Percentiles rank a stretch among this genome's conserved stretches.
Evolutionary conservation across 1,140 invertebrate genomes (phyloP).

Genomic region (Danaus melanippus): DNA sequence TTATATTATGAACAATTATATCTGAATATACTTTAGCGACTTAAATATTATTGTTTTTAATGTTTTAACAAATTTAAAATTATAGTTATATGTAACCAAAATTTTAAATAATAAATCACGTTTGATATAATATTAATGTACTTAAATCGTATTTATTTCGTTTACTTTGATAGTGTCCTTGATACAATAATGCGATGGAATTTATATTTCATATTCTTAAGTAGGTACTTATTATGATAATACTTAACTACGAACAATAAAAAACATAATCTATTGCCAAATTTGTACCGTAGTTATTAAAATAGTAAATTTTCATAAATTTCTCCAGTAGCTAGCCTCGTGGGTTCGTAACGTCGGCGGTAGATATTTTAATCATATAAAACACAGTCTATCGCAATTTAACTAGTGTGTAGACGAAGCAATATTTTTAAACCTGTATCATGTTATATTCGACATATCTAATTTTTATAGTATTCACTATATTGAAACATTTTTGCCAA

Average conservation of each 20-base stretch:
- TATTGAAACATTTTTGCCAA: slow-evolving; percentile 30
- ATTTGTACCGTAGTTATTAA: slow-evolving; percentile 54
- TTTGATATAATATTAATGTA: too few species aligned
- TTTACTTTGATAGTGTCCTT: slow-evolving; percentile 6
- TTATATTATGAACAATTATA: too few species aligned
- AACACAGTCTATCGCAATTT: slow-evolving; percentile 45
- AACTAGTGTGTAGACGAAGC: slow-evolving; percentile 58
- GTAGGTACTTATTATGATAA: slow-evolving; percentile 18
- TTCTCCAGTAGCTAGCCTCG: slow-evolving; percentile 50
- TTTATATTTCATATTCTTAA: slow-evolving; percentile 41
- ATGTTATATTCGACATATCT: slow-evolving; percentile 53
- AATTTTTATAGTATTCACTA: slow-evolving; percentile 51
- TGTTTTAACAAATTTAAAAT: too few species aligned
- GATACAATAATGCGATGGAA: slow-evolving; percentile 49
- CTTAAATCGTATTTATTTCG: too few species aligned
- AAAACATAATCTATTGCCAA: slow-evolving; percentile 54
- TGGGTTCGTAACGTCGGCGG: slow-evolving; percentile 33
- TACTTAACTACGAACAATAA: slow-evolving; percentile 45
- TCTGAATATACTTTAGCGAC: too few species aligned
- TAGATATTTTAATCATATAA: slow-evolving; percentile 43
- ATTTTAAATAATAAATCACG: not conserved
- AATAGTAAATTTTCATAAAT: slow-evolving; percentile 50
- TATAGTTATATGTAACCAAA: slow-evolving; percentile 1
- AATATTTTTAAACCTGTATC: slow-evolving; percentile 51
- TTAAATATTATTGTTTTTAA: too few species aligned